These are phyloP conservation scores for Argyrosomus japonicus DNA, from an alignment of 2,113 vertebrate species.

Conservation along the genomic window DNA sequence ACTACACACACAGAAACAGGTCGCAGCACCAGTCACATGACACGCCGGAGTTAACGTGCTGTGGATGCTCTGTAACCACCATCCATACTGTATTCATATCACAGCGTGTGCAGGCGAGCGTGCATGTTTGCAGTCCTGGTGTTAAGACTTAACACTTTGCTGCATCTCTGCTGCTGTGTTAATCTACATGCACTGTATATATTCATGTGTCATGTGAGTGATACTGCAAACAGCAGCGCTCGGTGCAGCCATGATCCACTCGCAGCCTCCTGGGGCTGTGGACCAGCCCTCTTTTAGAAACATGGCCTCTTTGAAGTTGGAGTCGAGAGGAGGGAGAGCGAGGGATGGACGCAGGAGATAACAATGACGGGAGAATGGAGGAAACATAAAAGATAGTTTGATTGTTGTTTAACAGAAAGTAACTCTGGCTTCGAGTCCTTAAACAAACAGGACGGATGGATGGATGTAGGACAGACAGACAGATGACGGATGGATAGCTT, in stretches of 20 bases:
- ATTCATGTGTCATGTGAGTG: background rate
- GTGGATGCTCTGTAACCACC: background rate
- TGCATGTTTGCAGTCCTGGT: background rate
- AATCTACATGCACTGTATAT: background rate
- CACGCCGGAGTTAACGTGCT: too few species aligned
- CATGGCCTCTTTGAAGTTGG: constrained; percentile 67
- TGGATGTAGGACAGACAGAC: background rate
- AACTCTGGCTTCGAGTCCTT: background rate
- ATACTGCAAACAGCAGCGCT: background rate
- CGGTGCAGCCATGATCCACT: constrained; percentile 30
- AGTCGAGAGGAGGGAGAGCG: constrained; percentile 1
- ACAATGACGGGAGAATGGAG: constrained; percentile 1
- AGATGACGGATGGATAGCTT: background rate
- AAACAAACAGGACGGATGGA: background rate
- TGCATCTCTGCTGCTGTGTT: background rate
- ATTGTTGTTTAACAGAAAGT: background rate
- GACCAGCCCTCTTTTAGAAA: constrained; percentile 59
- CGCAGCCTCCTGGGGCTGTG: constrained; percentile 12
- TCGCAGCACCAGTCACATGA: too few species aligned
- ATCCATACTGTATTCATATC: background rate
- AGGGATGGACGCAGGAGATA: constrained; percentile 16
- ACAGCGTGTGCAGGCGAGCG: background rate
- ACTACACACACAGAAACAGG: too few species aligned
- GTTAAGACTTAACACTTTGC: background rate
- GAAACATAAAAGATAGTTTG: background rate